Percentiles rank a stretch among this genome's conserved stretches.
phyloP scores from a whole-genome alignment of 2,797 vertebrate genomes.

The Sylvia borin region DNA sequence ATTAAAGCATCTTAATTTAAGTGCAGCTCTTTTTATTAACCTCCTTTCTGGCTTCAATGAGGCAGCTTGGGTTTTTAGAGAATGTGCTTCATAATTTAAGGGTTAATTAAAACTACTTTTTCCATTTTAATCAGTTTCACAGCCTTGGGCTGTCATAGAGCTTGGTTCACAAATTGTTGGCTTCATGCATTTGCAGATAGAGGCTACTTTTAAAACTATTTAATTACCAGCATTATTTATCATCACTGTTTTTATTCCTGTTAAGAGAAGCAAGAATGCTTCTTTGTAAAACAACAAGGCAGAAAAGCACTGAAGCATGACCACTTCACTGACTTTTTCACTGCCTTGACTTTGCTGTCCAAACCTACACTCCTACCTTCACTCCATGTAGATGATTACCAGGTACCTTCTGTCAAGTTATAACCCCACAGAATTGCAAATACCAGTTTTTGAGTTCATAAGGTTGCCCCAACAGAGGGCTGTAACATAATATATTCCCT shows the following conservation, averaged over 20 bases:
- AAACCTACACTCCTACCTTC: background rate
- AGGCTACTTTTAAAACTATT: background rate
- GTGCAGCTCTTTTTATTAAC: conserved; percentile 9
- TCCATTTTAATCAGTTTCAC: conserved; percentile 46
- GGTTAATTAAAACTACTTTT: conserved; percentile 33
- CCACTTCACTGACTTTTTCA: background rate
- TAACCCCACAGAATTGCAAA: background rate
- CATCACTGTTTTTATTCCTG: background rate
- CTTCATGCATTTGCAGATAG: conserved; percentile 1
- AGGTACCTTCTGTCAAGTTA: background rate
- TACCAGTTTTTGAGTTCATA: background rate
- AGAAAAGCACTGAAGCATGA: background rate
- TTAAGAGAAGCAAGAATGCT: background rate
- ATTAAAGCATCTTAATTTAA: background rate
- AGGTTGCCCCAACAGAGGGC: background rate
- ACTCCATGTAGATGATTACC: background rate
- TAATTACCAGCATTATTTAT: conserved; percentile 12
- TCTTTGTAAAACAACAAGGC: background rate
- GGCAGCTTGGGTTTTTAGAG: background rate
- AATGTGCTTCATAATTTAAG: conserved; percentile 24
- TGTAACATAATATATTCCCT: background rate
- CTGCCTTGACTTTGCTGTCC: background rate
- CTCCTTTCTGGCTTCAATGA: conserved; percentile 2
- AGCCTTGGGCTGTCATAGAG: conserved; percentile 29
- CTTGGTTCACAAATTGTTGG: conserved; percentile 27